Evolutionary conservation across 2,113 vertebrate species (phyloP), one percentile per base, ranked within the genome.

Genomic region (Odontesthes bonariensis): DNA sequence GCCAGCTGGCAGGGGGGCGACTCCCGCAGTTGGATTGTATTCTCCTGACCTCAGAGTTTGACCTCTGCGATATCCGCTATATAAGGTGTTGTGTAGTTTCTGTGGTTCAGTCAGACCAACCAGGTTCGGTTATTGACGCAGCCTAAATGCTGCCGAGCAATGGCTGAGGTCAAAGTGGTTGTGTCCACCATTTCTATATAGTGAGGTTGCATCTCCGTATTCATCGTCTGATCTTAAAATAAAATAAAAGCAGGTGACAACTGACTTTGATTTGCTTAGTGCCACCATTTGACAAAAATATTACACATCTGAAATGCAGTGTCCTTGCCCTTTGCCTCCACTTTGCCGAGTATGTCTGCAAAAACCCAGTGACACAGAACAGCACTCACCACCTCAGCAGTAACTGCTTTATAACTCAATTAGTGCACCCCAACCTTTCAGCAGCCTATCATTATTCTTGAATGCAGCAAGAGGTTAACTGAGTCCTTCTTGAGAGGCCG

Each of bases 361-460:
- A 44, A 86, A 55, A 75, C 49, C 35, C 13, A 27, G 64, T 54
- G 66, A 79, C 82, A 78, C 40, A 19, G 62, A 52, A 67, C 46
- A 31, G 65, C 54, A 27, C 57, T 87, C 77, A 85, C 67, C 80
- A 83, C 85, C 83, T 84, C 59, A n/a, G 60, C 77, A 74, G 74
- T 73, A 71, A 77, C 58, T 23, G 71, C 55, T 86, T 88, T 81
- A 85, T 73, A 86, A 89, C 85, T 91, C 83, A 90, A 89, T 92
- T 92, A 91, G 78, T 73, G 81, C 17, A 22, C 65, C 57, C 87
- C 84, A 86, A 91, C 90, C 87, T 90, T 87, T 88, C 83, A 75
- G 87, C 87, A 84, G 82, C 69, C 69, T 70, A 82, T 86, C 78
- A 91, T 91, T 90, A 92, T 81, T 66, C 69, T 47, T 53, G 56